phyloP scores from a whole-genome alignment of 2,888 invertebrate species.

The Eupithecia inturbata region DNA sequence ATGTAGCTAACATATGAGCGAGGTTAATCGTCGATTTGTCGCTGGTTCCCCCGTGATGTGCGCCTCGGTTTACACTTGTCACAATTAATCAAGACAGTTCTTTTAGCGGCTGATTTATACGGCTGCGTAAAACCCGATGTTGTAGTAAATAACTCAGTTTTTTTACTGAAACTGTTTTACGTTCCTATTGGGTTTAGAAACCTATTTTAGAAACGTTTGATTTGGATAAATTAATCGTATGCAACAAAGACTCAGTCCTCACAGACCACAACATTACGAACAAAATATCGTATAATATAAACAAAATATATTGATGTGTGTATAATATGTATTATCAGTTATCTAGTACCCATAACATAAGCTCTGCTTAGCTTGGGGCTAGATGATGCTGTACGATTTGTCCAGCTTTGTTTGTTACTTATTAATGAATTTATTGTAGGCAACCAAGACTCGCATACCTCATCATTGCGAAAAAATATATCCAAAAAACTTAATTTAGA shows the following conservation, averaged over 20 bases:
- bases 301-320: no score
- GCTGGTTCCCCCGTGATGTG: slow-evolving; percentile 54
- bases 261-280: not conserved
- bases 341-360: no score
- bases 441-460: no score
- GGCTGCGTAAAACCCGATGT: slow-evolving; percentile 59
- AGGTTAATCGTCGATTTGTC: slow-evolving; percentile 75
- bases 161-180: slow-evolving; percentile 13
- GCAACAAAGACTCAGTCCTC: not conserved
- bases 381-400: no score
- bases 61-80: slow-evolving; percentile 64
- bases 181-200: not conserved
- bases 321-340: no score
- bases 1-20: slow-evolving; percentile 56
- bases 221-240: not conserved
- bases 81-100: slow-evolving; percentile 64
- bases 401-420: no score
- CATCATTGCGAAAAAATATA: no score
- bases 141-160: slow-evolving; percentile 52
- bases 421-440: no score
- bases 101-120: slow-evolving; percentile 69
- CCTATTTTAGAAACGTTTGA: not conserved
- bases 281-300: no score
- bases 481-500: no score
- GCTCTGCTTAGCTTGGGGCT: no score